These are phyloP conservation scores for Tiliqua scincoides DNA, from an alignment of 2,113 vertebrate genomes.

Conservation along the genomic window DNA sequence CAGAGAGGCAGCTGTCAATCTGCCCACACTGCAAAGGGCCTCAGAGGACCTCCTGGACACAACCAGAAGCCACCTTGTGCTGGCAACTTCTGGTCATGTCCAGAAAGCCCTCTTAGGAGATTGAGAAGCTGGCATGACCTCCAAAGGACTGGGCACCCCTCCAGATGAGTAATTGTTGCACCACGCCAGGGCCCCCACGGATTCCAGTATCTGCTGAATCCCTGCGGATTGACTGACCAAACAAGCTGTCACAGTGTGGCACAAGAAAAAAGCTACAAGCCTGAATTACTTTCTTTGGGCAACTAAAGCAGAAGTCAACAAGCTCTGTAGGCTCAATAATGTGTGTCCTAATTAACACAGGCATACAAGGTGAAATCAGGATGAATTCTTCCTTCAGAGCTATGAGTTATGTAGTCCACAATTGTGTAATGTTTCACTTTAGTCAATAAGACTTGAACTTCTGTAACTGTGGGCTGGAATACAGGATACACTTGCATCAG, in stretches of 20 bases:
- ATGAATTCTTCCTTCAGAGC: background rate
- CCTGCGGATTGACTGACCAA: background rate
- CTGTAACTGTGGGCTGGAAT: background rate
- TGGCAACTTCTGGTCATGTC: no score
- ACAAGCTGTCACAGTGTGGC: background rate
- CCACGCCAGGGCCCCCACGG: no score
- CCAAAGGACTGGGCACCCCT: no score
- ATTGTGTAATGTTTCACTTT: background rate
- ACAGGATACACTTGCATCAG: background rate
- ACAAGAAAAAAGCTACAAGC: background rate
- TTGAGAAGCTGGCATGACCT: no score
- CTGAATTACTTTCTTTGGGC: background rate
- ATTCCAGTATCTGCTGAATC: no score
- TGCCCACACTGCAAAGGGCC: no score
- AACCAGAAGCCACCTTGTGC: no score
- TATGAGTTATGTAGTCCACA: background rate
- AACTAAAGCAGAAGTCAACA: background rate
- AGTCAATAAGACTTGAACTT: background rate
- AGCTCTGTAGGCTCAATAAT: background rate
- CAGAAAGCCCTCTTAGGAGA: no score
- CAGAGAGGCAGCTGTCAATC: no score
- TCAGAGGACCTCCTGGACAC: no score
- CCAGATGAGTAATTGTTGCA: no score
- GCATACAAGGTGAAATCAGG: background rate
- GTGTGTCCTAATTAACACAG: background rate